These are phyloP conservation scores for Pterois miles DNA, from an alignment of 2,797 vertebrate genomes.

Conservation along the genomic window DNA sequence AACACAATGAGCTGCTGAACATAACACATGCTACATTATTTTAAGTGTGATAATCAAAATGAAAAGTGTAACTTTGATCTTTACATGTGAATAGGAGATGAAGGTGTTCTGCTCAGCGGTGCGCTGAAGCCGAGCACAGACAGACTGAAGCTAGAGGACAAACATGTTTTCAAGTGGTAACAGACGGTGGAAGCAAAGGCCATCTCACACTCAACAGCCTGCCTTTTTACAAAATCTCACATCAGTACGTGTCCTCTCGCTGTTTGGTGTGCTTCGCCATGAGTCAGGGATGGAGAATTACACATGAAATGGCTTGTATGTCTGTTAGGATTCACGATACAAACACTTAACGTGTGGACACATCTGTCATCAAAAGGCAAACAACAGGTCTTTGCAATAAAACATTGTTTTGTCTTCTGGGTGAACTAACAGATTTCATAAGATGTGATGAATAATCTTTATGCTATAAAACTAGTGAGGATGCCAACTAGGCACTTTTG, in stretches of 20 bases:
- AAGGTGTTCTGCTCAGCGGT: background rate
- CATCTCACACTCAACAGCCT: conserved; percentile 35
- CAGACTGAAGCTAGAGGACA: background rate
- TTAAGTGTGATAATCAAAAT: conserved; percentile 26
- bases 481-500: background rate
- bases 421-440: background rate
- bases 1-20: conserved; percentile 39
- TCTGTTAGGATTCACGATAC: conserved; percentile 19
- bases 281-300: conserved; percentile 3
- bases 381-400: background rate
- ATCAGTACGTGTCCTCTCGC: conserved; percentile 25
- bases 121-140: background rate
- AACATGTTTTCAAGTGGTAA: conserved; percentile 27
- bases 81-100: conserved; percentile 14
- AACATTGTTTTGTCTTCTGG: background rate
- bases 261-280: background rate
- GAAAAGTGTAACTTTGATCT: conserved; percentile 46
- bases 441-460: background rate
- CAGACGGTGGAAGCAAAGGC: conserved; percentile 27
- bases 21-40: conserved; percentile 20
- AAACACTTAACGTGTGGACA: background rate
- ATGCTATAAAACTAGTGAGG: background rate
- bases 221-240: conserved; percentile 17
- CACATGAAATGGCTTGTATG: conserved; percentile 1
- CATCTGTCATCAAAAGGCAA: conserved; percentile 2